Base-by-base conservation (phyloP, 2,888 invertebrate genomes). In the Hirtodrosophila histrioides region DNA sequence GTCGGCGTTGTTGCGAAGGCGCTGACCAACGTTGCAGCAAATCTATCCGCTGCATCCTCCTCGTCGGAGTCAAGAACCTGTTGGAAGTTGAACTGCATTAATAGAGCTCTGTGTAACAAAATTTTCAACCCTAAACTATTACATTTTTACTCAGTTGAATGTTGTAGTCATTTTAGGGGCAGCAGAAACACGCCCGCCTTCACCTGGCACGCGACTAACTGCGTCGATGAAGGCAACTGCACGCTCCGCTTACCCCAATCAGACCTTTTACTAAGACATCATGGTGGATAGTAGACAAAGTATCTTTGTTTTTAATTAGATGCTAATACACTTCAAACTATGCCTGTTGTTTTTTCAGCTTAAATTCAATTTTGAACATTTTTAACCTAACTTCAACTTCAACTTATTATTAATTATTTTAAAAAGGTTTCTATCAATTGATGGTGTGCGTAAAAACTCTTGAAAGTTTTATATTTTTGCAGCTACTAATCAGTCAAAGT, bases 181-280 rank as follows among this genome's bases (percentile, higher is more conserved):
- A 49, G 69, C 64, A 43, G 6, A 31, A 46, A 12, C 60, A 31
- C 37, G 39, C 55, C 57, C 37, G 44, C 36, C 65, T 44, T 36
- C 17, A 49, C 41, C 50, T 17, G 11, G 9, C 40, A 49, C 76
- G 86, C 89, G 75, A 88, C 85, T 89, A 88, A 88, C 88, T 88
- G 81, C 89, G 68, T 43, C 39, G 48, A 29, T 35, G 17, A 46
- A 71, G 51, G 33, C 33, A 41, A 27, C 39, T 36, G 50, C 56
- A 23, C 41, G 55, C 12, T 4, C 27, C 33, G 45, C 66, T 35
- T 41, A 41, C 53, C 67, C 76, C 69, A 73, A 78, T 88, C 89
- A 86, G 85, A 88, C 88, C 88, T 88, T 88, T 88, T 88, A 88
- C 88, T 85, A 60, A 77, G 45, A 69, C 88, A 88, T 88, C 88